Evolutionary conservation across 2,113 vertebrate genomes (phyloP), one percentile per base, ranked within the genome.

Genomic region (Antennarius striatus): DNA sequence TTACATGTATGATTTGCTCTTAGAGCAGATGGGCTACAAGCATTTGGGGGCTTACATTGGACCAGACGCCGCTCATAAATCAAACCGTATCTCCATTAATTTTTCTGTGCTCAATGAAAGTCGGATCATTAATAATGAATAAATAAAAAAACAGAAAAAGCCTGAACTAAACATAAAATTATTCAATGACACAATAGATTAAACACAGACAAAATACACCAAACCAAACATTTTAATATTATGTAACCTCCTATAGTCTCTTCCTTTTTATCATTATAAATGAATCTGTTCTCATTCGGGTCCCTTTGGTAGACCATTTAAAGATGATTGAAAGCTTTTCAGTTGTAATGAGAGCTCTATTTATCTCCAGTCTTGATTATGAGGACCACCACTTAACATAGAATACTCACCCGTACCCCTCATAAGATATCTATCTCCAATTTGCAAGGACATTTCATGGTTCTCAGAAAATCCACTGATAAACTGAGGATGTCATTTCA

Each of bases 241-340:
- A 52, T 60, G 28, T 29, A 59, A 29, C 42, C n/a, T 13, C 40
- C 46, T 57, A 57, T 10, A 49, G 62, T 59, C 42, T 57, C 15
- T 7, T 51, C 30, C 22, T 54, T 57, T 17, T 48, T 52, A 54
- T 62, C 54, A 54, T 22, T 56, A 45, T 54, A 47, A 43, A 45
- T 69, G 81, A 46, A 67, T 76, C 58, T 71, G 74, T 77, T 71
- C 63, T 65, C 15, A 57, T 71, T 73, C 71, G 61, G 43, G 47
- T 48, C 75, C 56, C 43, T 69, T 71, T 64, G 11, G 42, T 7
- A 12, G 42, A 43, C 3, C 10, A 43, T 73, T 66, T 68, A 71
- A 85, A 71, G 75, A 72, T 81, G 64, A 84, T 85, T 87, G 83
- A 90, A 83, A 83, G 55, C 77, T 73, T 87, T 89, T 91, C 90